These are phyloP conservation scores for Cairina moschata DNA, from an alignment of 2,113 vertebrate species.

Conservation along the genomic window DNA sequence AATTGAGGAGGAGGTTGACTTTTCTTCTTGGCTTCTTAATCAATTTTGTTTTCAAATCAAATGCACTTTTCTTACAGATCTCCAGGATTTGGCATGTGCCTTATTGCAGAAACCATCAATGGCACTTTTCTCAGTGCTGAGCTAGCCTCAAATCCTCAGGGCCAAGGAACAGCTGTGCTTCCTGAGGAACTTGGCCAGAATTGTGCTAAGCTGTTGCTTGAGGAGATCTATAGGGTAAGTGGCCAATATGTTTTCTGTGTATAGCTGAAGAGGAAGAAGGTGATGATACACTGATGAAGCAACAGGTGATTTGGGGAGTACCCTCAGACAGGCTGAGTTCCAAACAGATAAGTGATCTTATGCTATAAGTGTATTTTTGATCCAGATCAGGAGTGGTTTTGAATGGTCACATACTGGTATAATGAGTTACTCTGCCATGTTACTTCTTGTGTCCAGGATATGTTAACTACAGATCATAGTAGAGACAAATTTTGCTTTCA, in stretches of 20 bases:
- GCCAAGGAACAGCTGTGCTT: constrained; percentile 85
- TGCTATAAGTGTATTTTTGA: background rate
- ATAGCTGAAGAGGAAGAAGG: background rate
- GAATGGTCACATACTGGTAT: background rate
- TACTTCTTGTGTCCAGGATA: background rate
- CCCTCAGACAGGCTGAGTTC: background rate
- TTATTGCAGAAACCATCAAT: constrained; percentile 91
- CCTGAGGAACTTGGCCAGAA: constrained; percentile 92
- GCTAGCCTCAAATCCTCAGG: constrained; percentile 89
- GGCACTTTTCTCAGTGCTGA: constrained; percentile 91
- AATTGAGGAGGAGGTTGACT: background rate
- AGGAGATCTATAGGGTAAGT: constrained; percentile 92
- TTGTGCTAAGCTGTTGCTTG: constrained; percentile 93
- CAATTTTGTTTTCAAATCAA: background rate
- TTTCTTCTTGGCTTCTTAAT: background rate
- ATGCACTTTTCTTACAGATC: constrained; percentile 78
- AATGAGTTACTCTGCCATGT: background rate
- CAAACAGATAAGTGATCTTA: background rate
- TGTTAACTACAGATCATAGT: background rate
- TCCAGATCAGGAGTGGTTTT: background rate
- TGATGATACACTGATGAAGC: background rate
- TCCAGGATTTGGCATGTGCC: constrained; percentile 91
- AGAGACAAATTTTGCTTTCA: background rate
- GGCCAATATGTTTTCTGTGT: background rate
- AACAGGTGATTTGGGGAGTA: background rate